phyloP scores from a whole-genome alignment of 1,140 invertebrate genomes.

The Dermatophagoides farinae region DNA sequence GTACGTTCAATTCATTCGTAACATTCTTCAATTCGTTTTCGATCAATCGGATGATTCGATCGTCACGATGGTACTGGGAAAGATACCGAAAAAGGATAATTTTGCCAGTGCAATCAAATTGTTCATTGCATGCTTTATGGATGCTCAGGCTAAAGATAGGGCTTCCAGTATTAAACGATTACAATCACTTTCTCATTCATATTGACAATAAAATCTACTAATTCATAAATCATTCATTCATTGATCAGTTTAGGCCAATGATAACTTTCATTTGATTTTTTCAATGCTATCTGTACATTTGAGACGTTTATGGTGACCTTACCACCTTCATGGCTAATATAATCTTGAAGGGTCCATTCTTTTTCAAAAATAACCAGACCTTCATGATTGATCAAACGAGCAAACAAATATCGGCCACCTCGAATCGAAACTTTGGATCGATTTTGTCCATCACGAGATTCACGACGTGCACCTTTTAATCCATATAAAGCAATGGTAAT shows the following conservation, averaged over 20 bases:
- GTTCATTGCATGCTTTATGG: conserved; percentile 15
- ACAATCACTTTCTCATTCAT: background rate
- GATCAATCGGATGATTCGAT: background rate
- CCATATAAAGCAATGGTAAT: conserved; percentile 8
- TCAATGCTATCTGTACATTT: background rate
- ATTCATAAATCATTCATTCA: too few species aligned
- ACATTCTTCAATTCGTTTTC: conserved; percentile 1
- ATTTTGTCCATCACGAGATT: background rate
- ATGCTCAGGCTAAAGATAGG: background rate
- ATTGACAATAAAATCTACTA: too few species aligned
- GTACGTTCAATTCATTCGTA: conserved; percentile 8
- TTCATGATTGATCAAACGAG: background rate
- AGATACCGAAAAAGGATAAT: conserved; percentile 13
- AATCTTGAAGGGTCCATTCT: background rate
- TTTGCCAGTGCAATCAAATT: conserved; percentile 13
- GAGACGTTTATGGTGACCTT: conserved; percentile 1
- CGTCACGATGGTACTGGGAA: conserved; percentile 6
- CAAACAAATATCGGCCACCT: background rate
- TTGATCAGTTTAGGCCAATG: background rate
- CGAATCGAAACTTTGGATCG: background rate
- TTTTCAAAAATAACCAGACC: conserved; percentile 1
- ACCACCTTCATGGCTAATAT: background rate
- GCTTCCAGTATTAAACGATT: background rate
- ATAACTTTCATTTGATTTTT: background rate
- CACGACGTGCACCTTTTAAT: background rate